Conservation (phyloP, 1,140 invertebrate species). For the Eriosoma lanigerum region DNA sequence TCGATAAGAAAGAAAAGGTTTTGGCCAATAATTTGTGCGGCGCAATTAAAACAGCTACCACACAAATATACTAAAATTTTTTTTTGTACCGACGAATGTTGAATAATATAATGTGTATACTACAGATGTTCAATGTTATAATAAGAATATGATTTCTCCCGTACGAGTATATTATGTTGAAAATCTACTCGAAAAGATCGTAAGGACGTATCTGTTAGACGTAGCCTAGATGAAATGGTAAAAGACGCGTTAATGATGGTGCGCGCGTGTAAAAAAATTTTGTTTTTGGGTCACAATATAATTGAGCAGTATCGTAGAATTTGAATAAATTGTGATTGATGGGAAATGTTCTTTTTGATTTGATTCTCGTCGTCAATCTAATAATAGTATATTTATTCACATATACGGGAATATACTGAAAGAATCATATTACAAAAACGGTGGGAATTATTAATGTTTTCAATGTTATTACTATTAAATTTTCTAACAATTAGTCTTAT, state of each 20-base stretch:
- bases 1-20: constrained; percentile 51
- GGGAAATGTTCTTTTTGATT: constrained; percentile 26
- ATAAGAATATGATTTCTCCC: background rate
- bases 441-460: no score
- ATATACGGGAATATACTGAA: no score
- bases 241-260: constrained; percentile 22
- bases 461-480: no score
- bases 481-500: background rate
- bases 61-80: constrained; percentile 14
- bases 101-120: constrained; percentile 4
- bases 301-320: constrained; percentile 14
- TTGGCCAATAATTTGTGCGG: constrained; percentile 44
- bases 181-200: background rate
- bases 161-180: background rate
- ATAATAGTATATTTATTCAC: no score
- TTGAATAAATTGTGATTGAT: constrained; percentile 18
- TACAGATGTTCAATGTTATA: constrained; percentile 41
- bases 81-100: constrained; percentile 39
- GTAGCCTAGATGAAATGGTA: no score
- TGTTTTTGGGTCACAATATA: background rate
- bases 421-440: no score
- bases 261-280: background rate
- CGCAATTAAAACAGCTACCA: constrained; percentile 35
- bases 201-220: no score
- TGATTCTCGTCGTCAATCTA: background rate